Evolutionary conservation across 2,888 invertebrate genomes (phyloP).

Genomic region (Metalampra italica): DNA sequence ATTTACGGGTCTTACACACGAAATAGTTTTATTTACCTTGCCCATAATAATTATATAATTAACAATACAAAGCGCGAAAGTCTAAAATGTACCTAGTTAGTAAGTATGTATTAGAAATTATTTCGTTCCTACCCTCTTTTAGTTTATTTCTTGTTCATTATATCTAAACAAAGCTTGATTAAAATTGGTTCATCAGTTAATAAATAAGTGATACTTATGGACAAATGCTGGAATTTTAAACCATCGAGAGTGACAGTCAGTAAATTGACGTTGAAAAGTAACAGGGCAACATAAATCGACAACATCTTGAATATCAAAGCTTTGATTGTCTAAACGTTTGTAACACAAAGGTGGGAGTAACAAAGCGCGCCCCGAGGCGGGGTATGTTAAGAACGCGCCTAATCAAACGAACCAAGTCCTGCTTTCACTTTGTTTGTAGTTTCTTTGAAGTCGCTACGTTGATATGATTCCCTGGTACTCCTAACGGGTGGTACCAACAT

Average conservation of each 20-base stretch:
- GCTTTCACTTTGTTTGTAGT: constrained; percentile 69
- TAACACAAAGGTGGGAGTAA: constrained; percentile 55
- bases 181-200: too few relatives aligned
- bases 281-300: constrained; percentile 56
- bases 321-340: constrained; percentile 38
- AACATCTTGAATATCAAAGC: constrained; percentile 46
- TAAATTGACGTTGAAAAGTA: constrained; percentile 22
- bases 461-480: constrained; percentile 59
- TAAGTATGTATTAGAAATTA: too few relatives aligned
- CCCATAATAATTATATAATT: too few relatives aligned
- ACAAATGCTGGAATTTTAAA: too few relatives aligned
- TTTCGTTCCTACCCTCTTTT: too few relatives aligned
- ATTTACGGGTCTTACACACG: too few relatives aligned
- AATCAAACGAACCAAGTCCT: constrained; percentile 69
- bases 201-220: too few relatives aligned
- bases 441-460: constrained; percentile 64
- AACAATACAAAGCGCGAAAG: too few relatives aligned
- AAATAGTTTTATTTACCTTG: too few relatives aligned
- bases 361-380: constrained; percentile 65
- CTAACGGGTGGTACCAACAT: constrained; percentile 20
- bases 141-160: too few relatives aligned
- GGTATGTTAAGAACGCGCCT: constrained; percentile 63
- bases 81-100: too few relatives aligned
- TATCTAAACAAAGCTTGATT: too few relatives aligned
- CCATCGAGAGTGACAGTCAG: background rate